Evolutionary conservation across 2,797 vertebrate species (phyloP), one percentile per base, ranked within the genome.

Genomic region (Esox lucius): DNA sequence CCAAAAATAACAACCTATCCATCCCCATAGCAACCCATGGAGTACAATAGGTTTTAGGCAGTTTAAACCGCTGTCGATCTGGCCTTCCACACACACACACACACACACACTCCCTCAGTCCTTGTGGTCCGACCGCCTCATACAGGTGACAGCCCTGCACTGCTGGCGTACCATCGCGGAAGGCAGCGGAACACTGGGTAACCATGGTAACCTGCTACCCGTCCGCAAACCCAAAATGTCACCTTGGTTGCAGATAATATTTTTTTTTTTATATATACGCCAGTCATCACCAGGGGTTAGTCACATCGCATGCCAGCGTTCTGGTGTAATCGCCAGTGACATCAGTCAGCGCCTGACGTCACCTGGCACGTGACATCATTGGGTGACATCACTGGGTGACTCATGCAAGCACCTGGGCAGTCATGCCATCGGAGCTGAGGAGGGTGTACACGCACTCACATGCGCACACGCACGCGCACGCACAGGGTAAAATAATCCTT

Each of bases 381-480:
- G 4, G n/a, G 19, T 68, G 66, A 68, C 39, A 31, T 68, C 66
- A n/a, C 12, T 19, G 4, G 17, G 33, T n/a, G 42, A 22, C 33
- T 3, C n/a, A 78, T 71, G 72, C 81, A 80, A 61, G 61, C 2
- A 33, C 73, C 67, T 72, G 73, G 8, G 72, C 71, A 69, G 48
- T n/a, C 42, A 49, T 49, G 68, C 68, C 46, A 16, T 65, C 59
- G 71, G 80, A 81, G 78, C 73, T 81, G 82, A 90, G 83, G 81
- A 84, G 53, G 81, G 85, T 80, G 84, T 77, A 82, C 28, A 78
- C 80, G 76, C 74, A 79, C 35, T 72, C 28, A 49, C 68, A 26
- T 46, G 56, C 19, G 5, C 49, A 51, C 59, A n/a, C 59, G 4
- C 59, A n/a, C 59, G 4, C 59, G n/a, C 59, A n/a, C 59, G 4